Conservation (phyloP, 2,888 invertebrate species). For the Drosophila melanosoma region DNA sequence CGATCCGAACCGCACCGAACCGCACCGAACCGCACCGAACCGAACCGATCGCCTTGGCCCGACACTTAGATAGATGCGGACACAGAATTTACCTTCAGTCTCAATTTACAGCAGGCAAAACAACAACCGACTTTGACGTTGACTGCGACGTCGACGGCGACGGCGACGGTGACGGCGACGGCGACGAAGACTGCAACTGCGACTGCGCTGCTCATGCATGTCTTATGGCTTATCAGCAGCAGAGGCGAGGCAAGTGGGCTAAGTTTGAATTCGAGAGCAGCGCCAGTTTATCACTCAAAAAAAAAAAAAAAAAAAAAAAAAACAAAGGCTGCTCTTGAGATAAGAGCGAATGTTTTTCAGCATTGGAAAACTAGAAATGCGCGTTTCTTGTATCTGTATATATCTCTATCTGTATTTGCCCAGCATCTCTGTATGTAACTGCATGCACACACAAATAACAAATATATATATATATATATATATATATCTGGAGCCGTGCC, state of each 20-base stretch:
- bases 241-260: not conserved
- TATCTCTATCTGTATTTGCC: conserved; percentile 3
- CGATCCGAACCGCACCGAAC: not conserved
- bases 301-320: not conserved
- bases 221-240: conserved; percentile 41
- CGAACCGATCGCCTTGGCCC: conserved; percentile 55
- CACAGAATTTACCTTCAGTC: conserved; percentile 68
- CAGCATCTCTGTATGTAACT: not conserved
- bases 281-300: conserved; percentile 43
- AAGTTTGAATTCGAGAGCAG: conserved; percentile 12
- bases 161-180: not conserved
- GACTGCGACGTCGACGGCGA: conserved; percentile 20
- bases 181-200: not conserved
- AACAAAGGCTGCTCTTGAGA: conserved; percentile 45
- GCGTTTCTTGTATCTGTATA: conserved; percentile 1
- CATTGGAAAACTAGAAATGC: not conserved
- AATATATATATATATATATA: conserved; percentile 11
- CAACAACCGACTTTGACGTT: conserved; percentile 2
- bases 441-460: conserved; percentile 15
- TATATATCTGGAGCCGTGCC: conserved; percentile 20
- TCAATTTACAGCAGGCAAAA: conserved; percentile 57
- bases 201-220: conserved; percentile 34
- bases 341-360: conserved; percentile 32
- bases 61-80: conserved; percentile 45
- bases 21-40: conserved; percentile 6